Evolutionary conservation across 2,888 invertebrate genomes (phyloP).

Genomic region (Coronaproctus castanopsis): DNA sequence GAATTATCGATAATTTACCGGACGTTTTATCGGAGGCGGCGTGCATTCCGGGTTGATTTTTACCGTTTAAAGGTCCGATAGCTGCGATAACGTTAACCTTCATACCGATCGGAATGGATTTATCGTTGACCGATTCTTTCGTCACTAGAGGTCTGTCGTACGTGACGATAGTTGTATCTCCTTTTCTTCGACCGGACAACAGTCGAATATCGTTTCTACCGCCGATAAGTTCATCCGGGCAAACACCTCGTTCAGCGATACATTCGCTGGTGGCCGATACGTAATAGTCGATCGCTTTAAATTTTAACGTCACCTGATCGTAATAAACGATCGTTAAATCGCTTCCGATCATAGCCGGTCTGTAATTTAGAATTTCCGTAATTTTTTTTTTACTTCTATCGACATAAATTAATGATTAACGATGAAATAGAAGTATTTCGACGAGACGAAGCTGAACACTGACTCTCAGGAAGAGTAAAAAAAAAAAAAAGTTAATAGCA

Average conservation of each 20-base stretch:
- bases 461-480: too few relatives aligned
- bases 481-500: too few relatives aligned
- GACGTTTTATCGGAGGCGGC: constrained; percentile 47
- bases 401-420: too few relatives aligned
- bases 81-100: constrained; percentile 69
- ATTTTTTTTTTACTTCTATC: too few relatives aligned
- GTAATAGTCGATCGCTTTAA: constrained; percentile 64
- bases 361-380: constrained; percentile 17
- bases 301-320: constrained; percentile 35
- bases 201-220: constrained; percentile 57
- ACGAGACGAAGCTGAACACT: too few relatives aligned
- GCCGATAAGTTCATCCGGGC: constrained; percentile 61
- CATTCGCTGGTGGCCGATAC: constrained; percentile 47
- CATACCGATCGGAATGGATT: constrained; percentile 41
- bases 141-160: constrained; percentile 59
- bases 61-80: constrained; percentile 59
- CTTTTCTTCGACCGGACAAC: constrained; percentile 52
- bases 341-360: constrained; percentile 37
- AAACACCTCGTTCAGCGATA: constrained; percentile 45
- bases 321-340: constrained; percentile 69
- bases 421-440: too few relatives aligned
- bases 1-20: too few relatives aligned
- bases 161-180: constrained; percentile 59
- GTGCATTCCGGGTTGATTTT: constrained; percentile 68
- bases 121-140: constrained; percentile 48